phyloP scores from a whole-genome alignment of 2,113 vertebrate genomes.

The Glaucomys volans region DNA sequence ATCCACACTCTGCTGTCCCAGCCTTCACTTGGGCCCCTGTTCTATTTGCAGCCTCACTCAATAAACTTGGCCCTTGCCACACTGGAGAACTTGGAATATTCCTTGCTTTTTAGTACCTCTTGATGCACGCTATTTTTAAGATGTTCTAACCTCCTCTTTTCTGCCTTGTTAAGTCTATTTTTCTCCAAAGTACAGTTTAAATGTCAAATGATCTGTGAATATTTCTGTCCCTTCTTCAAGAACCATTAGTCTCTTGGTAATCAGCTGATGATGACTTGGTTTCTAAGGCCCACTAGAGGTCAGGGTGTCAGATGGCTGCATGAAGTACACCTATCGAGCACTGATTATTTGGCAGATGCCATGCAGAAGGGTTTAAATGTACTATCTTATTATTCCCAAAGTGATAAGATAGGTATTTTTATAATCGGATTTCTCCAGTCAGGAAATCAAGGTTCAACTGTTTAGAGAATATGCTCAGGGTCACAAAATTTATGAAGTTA shows the following conservation, averaged over 20 bases:
- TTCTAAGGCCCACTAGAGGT: background rate
- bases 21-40: background rate
- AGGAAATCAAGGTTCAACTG: background rate
- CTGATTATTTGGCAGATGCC: background rate
- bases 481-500: background rate
- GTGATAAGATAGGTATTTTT: background rate
- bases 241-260: background rate
- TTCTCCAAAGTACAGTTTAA: background rate
- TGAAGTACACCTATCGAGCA: background rate
- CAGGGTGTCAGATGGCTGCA: background rate
- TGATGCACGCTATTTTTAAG: background rate
- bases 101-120: background rate
- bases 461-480: background rate
- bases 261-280: background rate
- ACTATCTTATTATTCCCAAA: background rate
- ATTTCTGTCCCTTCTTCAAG: background rate
- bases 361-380: background rate
- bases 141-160: background rate
- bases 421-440: background rate
- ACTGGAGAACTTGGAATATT: background rate
- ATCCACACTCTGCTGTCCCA: background rate
- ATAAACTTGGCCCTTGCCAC: background rate
- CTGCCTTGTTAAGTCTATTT: background rate
- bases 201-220: background rate
- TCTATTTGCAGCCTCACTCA: background rate